phyloP scores from a whole-genome alignment of 2,888 invertebrate genomes.

The Tipula lateralis region DNA sequence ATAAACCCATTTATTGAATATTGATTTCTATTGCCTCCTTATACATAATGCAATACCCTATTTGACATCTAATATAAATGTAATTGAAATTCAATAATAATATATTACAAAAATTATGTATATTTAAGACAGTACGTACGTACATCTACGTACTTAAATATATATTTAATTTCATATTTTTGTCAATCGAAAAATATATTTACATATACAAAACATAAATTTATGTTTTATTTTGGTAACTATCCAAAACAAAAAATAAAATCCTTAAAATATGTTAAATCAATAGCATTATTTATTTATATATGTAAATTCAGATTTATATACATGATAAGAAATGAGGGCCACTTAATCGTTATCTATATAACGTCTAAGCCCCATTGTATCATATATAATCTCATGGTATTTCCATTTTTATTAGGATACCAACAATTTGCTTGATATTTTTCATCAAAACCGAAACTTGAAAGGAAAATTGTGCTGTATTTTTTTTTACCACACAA shows the following conservation, averaged over 20 bases:
- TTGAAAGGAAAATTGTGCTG: not conserved
- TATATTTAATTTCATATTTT: not conserved
- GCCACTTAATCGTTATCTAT: not conserved
- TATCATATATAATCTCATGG: not conserved
- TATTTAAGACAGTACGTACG: not conserved
- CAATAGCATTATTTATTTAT: not conserved
- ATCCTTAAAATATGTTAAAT: not conserved
- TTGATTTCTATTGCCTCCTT: not conserved
- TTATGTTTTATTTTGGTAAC: not conserved
- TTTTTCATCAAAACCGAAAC: not conserved
- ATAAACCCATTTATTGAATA: not conserved
- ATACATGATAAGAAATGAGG: not conserved
- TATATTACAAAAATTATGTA: not conserved
- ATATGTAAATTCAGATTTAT: not conserved
- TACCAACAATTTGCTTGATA: not conserved
- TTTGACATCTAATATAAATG: not conserved
- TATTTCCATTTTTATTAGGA: not conserved
- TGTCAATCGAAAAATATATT: not conserved
- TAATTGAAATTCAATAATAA: not conserved
- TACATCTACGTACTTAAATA: not conserved
- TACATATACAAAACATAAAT: not conserved
- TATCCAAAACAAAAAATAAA: not conserved
- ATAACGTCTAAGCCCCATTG: not conserved
- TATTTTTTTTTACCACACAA: not conserved
- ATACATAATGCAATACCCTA: not conserved